These are phyloP conservation scores for Drosophila siamana DNA, from an alignment of 2,888 invertebrate genomes.

Conservation along the genomic window DNA sequence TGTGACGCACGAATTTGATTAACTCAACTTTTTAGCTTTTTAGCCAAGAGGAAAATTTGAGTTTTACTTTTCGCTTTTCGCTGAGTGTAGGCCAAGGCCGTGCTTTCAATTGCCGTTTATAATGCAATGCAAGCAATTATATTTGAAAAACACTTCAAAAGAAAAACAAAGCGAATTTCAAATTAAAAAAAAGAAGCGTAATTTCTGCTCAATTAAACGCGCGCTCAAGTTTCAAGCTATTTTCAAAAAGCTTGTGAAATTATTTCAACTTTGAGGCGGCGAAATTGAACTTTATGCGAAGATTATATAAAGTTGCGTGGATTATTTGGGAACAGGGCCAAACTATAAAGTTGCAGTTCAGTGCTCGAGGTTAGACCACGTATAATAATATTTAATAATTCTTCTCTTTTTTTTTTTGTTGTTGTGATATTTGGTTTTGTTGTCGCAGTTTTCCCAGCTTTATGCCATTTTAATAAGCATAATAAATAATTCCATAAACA, in stretches of 20 bases:
- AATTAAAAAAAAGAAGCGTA: background rate
- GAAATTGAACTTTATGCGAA: background rate
- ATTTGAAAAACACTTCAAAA: background rate
- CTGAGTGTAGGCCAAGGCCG: conserved; percentile 22
- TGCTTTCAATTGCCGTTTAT: background rate
- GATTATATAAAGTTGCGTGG: background rate
- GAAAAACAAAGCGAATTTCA: background rate
- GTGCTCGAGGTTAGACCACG: conserved; percentile 8
- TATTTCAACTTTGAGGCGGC: background rate
- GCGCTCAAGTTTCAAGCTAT: background rate
- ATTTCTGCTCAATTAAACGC: background rate
- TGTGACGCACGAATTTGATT: conserved; percentile 17
- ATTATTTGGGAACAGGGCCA: conserved; percentile 16
- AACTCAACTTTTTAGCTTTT: conserved; percentile 10
- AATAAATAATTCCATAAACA: conserved; percentile 20
- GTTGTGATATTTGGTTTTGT: background rate
- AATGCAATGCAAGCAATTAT: background rate
- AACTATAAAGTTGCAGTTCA: conserved; percentile 2
- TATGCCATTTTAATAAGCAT: conserved; percentile 23
- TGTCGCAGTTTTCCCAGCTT: conserved; percentile 6
- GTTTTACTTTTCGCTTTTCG: background rate
- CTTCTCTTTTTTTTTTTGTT: background rate
- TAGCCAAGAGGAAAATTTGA: background rate
- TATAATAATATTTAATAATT: no score
- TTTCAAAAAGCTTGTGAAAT: background rate